These are phyloP conservation scores for Agrochola circellaris DNA, from an alignment of 2,888 invertebrate species.

Conservation along the genomic window DNA sequence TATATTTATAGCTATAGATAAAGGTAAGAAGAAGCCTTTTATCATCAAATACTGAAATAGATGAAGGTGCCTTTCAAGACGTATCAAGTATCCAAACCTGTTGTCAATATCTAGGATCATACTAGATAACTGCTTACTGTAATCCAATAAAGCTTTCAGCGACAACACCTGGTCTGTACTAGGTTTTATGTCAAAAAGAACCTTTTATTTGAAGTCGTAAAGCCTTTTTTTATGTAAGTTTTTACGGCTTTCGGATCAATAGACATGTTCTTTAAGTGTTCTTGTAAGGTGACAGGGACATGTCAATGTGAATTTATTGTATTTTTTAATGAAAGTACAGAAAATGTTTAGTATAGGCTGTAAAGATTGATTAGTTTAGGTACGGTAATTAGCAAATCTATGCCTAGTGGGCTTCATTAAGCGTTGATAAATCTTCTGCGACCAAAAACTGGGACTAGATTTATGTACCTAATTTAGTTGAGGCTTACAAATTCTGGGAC, in stretches of 20 bases:
- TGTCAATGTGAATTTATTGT: slow-evolving; percentile 5
- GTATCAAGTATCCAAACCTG: not conserved
- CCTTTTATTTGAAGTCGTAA: slow-evolving; percentile 56
- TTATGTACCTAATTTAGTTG: slow-evolving; percentile 20
- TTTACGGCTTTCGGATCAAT: slow-evolving; percentile 58
- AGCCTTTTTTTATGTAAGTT: slow-evolving; percentile 49
- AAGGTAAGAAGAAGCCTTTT: not conserved
- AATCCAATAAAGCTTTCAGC: slow-evolving; percentile 52
- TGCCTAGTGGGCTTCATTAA: not conserved
- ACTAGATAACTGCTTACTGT: slow-evolving; percentile 33
- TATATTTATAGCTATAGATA: not conserved
- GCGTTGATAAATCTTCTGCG: slow-evolving; percentile 13
- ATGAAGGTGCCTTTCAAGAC: not conserved
- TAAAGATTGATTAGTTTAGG: not conserved
- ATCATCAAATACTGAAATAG: not conserved
- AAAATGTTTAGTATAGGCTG: not conserved
- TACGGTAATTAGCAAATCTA: not conserved
- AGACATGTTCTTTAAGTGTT: slow-evolving; percentile 47
- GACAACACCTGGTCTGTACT: slow-evolving; percentile 41
- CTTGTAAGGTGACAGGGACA: not conserved
- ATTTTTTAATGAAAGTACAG: not conserved
- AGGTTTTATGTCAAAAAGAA: slow-evolving; percentile 43
- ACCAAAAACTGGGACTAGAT: slow-evolving; percentile 16
- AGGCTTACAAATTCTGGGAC: slow-evolving; percentile 4
- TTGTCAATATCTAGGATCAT: slow-evolving; percentile 27